Percentiles rank a stretch among this genome's conserved stretches.
These are phyloP conservation scores for Poecilus cupreus DNA, from an alignment of 2,888 invertebrate species.

Conservation along the genomic window DNA sequence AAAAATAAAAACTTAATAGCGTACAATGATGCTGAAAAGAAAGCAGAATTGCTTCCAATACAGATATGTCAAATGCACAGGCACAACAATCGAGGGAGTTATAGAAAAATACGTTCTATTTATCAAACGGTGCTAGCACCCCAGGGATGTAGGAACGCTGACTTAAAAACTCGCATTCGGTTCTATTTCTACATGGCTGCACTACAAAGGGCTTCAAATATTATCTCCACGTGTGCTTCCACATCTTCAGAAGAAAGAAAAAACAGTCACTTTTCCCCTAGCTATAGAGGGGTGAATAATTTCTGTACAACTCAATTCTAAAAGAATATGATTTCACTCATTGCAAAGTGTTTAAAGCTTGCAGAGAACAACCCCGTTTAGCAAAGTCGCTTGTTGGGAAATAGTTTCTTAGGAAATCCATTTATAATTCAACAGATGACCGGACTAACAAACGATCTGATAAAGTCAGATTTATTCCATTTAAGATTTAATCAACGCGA, in stretches of 20 bases:
- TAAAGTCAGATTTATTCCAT: constrained; percentile 46
- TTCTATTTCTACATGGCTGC: constrained; percentile 26
- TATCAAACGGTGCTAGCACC: constrained; percentile 41
- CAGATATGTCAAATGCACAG: constrained; percentile 43
- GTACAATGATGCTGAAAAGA: constrained; percentile 30
- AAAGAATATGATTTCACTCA: no score
- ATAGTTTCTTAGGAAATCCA: no score
- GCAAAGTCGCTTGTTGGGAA: background rate
- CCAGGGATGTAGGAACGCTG: background rate
- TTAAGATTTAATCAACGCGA: constrained; percentile 42
- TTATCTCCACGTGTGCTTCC: constrained; percentile 9
- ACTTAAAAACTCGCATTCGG: constrained; percentile 33
- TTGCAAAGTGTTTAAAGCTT: no score
- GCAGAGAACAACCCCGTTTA: no score
- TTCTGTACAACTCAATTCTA: background rate
- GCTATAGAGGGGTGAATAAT: background rate
- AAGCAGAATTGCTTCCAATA: constrained; percentile 40
- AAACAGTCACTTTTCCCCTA: background rate
- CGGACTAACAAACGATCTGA: background rate
- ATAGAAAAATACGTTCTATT: constrained; percentile 54
- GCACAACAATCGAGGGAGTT: constrained; percentile 45
- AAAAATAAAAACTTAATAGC: constrained; percentile 35
- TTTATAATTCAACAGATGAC: background rate
- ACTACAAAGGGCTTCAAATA: constrained; percentile 11
- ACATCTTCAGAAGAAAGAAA: background rate